phyloP scores from a whole-genome alignment of 1,140 invertebrate species.

The Matsumurasca onukii region DNA sequence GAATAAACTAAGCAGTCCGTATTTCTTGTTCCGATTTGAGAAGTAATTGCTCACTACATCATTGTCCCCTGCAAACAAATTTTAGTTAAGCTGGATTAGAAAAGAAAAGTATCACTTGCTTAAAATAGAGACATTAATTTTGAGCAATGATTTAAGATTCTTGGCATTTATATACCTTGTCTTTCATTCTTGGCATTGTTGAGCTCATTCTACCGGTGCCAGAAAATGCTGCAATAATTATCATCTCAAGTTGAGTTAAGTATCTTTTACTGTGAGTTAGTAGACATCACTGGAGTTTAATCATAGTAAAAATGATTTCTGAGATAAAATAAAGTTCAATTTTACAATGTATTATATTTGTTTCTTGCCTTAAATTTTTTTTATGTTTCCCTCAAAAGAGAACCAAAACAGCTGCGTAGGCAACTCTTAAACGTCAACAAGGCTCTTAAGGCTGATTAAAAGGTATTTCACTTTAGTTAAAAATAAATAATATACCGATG shows the following conservation, averaged over 20 bases:
- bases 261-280: no score
- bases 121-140: background rate
- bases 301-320: no score
- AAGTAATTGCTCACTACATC: conserved; percentile 86
- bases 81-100: background rate
- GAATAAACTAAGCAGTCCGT: conserved; percentile 78
- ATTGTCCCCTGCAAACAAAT: conserved; percentile 59
- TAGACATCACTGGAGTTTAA: no score
- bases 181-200: background rate
- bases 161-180: background rate
- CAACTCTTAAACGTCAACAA: no score
- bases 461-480: no score
- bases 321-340: no score
- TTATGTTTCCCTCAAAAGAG: no score
- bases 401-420: no score
- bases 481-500: no score
- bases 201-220: background rate
- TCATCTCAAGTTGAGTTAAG: background rate
- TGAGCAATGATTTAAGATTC: background rate
- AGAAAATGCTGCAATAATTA: background rate
- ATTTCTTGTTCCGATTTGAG: conserved; percentile 72
- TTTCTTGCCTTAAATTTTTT: no score
- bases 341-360: no score
- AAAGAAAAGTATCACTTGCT: background rate
- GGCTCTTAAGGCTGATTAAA: no score